phyloP scores from a whole-genome alignment of 2,113 vertebrate species.

The Hippocampus abdominalis region DNA sequence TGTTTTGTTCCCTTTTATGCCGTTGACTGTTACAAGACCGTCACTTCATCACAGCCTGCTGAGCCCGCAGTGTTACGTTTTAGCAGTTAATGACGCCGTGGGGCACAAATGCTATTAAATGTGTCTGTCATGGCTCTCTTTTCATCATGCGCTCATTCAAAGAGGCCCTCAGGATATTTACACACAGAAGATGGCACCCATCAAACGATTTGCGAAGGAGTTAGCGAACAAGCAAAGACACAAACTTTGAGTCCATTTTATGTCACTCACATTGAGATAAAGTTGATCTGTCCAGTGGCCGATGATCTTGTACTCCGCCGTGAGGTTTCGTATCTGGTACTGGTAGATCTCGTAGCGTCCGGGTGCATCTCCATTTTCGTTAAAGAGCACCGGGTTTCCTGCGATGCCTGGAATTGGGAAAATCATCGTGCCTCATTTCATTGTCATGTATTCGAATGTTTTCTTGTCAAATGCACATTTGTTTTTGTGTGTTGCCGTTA shows the following conservation, averaged over 20 bases:
- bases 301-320: conserved; percentile 89
- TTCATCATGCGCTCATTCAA: conserved; percentile 55
- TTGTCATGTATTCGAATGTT: not conserved
- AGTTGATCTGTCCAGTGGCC: conserved; percentile 94
- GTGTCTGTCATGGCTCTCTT: conserved; percentile 41
- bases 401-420: conserved; percentile 80
- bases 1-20: conserved; percentile 43
- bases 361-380: conserved; percentile 86
- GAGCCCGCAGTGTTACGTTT: conserved; percentile 39
- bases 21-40: conserved; percentile 45
- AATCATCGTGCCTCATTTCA: conserved; percentile 16
- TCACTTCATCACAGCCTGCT: conserved; percentile 36
- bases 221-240: conserved; percentile 7
- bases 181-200: conserved; percentile 52
- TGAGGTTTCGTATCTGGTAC: conserved; percentile 88
- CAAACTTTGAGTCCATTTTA: conserved; percentile 4
- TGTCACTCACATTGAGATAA: conserved; percentile 80
- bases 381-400: conserved; percentile 93
- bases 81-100: conserved; percentile 32
- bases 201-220: conserved; percentile 38
- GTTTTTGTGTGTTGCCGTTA: no score
- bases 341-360: conserved; percentile 90
- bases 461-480: no score
- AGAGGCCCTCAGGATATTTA: conserved; percentile 58
- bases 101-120: conserved; percentile 47